A percentile compares a stretch with the other conserved stretches of the same genome.
Evolutionary conservation across 2,888 invertebrate genomes (phyloP).

Genomic region (Sepioteuthis lessoniana): DNA sequence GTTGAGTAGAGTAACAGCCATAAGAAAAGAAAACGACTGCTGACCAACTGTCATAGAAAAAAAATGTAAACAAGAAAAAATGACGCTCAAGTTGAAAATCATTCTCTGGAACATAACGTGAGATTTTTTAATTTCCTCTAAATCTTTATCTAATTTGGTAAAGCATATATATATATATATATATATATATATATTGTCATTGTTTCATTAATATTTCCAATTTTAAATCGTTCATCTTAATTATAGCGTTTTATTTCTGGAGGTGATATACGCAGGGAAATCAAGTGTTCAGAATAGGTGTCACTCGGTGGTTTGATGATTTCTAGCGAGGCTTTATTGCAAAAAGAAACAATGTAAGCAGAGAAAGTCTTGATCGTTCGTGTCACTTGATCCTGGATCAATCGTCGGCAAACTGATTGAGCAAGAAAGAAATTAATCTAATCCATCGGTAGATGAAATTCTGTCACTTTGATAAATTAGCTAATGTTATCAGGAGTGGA

Average conservation of each 20-base stretch:
- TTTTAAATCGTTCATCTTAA: background rate
- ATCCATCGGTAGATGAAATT: background rate
- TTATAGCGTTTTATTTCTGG: background rate
- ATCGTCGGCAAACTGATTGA: background rate
- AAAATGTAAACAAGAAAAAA: no score
- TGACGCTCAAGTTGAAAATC: no score
- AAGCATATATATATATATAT: background rate
- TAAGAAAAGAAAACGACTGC: no score
- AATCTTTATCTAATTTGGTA: no score
- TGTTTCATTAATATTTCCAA: background rate
- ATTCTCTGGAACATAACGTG: no score
- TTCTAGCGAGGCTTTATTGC: background rate
- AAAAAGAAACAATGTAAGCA: background rate
- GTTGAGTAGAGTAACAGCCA: no score
- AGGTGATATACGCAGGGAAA: background rate
- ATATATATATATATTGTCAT: background rate
- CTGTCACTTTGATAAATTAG: background rate
- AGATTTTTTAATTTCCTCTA: no score
- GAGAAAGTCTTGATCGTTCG: background rate
- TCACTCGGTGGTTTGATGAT: background rate
- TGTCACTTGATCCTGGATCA: background rate
- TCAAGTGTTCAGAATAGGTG: background rate
- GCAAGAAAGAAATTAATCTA: background rate
- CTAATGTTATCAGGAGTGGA: background rate
- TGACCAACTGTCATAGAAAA: no score